These are phyloP conservation scores for Burhinus bistriatus DNA, from an alignment of 2,113 vertebrate species.

Conservation along the genomic window DNA sequence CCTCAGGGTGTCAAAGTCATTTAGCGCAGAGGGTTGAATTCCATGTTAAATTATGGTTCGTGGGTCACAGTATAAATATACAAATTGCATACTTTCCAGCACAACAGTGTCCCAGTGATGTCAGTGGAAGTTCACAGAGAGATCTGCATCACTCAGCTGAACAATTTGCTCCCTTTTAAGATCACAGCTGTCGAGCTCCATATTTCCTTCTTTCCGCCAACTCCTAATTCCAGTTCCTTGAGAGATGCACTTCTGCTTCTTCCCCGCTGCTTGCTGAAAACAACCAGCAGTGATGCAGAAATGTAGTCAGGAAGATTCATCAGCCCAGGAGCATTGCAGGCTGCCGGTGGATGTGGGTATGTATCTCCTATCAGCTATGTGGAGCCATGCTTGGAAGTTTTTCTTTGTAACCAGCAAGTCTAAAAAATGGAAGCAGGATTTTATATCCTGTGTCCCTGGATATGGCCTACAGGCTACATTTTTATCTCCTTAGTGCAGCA, in stretches of 20 bases:
- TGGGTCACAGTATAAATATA: constrained; percentile 57
- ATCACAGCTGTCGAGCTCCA: background rate
- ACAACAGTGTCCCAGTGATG: constrained; percentile 29
- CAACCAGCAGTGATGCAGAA: background rate
- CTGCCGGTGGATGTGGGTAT: background rate
- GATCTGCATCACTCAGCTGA: constrained; percentile 8
- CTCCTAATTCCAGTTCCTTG: background rate
- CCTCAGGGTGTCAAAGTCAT: constrained; percentile 43
- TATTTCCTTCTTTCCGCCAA: background rate
- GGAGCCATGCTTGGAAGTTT: background rate
- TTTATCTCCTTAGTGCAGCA: background rate
- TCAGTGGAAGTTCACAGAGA: constrained; percentile 51
- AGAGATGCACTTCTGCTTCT: background rate
- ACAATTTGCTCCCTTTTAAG: constrained; percentile 32
- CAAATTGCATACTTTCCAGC: constrained; percentile 38
- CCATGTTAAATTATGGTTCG: constrained; percentile 60
- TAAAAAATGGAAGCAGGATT: background rate
- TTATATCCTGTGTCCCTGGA: background rate
- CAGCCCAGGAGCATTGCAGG: background rate
- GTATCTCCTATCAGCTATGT: background rate
- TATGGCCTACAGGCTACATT: background rate
- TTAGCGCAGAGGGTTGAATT: constrained; percentile 43
- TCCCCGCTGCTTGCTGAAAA: background rate
- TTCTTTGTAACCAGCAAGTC: background rate
- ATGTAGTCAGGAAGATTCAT: background rate